Percentiles rank a stretch among this genome's conserved stretches.
Conservation (phyloP, 2,113 vertebrate genomes). For the Pluvialis apricaria region DNA sequence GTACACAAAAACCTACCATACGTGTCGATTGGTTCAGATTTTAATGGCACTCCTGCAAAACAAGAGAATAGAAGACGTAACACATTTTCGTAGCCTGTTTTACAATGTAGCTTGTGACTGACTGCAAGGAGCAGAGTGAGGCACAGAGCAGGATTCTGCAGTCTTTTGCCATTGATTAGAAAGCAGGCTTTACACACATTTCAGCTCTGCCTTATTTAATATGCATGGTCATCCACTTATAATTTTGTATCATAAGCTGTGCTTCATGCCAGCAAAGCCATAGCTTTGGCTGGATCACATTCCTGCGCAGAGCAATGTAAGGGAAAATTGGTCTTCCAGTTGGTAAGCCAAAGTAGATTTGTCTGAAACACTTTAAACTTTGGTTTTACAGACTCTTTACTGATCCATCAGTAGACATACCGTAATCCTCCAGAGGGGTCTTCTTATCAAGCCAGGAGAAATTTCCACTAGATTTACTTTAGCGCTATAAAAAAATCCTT, state of each 20-base stretch:
- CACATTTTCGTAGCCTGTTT: accelerated
- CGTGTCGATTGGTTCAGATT: constrained; percentile 72
- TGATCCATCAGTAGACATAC: neutral
- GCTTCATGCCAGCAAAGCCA: neutral
- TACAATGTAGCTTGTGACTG: neutral
- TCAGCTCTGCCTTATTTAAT: neutral
- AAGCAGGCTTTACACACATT: neutral
- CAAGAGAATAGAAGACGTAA: neutral
- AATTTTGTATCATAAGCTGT: neutral
- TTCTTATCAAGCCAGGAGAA: neutral
- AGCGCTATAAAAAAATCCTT: neutral
- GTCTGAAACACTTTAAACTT: neutral
- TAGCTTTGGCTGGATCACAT: neutral
- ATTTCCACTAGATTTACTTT: neutral
- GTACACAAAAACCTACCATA: constrained; percentile 66
- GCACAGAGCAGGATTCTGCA: neutral
- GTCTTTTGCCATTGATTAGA: neutral
- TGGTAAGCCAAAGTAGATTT: neutral
- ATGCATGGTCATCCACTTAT: neutral
- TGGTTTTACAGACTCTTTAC: neutral
- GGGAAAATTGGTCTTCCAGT: neutral
- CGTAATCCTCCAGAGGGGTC: neutral
- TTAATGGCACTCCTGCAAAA: constrained; percentile 78
- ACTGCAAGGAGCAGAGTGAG: neutral
- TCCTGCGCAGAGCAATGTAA: neutral